Percentiles rank a stretch among this genome's conserved stretches.
These are phyloP conservation scores for Eubasilissa regina DNA, from an alignment of 1,140 invertebrate species.

Conservation along the genomic window DNA sequence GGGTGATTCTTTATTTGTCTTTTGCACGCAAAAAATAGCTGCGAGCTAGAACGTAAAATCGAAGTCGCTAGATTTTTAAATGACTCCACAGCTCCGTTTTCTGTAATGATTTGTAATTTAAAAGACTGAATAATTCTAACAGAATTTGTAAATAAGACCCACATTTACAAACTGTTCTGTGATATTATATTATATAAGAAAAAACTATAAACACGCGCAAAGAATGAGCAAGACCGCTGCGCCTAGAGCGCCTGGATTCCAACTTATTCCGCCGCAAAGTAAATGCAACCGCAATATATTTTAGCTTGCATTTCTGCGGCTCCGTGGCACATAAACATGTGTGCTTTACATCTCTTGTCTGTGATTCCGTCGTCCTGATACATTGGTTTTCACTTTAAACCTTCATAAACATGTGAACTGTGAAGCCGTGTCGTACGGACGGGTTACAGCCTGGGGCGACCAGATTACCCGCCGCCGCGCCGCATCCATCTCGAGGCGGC, in stretches of 20 bases:
- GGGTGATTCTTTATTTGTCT: too few species aligned
- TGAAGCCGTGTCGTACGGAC: constrained; percentile 8
- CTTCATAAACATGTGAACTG: constrained; percentile 3
- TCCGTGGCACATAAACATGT: not conserved
- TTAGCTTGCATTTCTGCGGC: not conserved
- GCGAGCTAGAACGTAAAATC: too few species aligned
- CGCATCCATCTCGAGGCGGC: not conserved
- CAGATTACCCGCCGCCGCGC: not conserved
- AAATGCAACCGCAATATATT: constrained; percentile 1
- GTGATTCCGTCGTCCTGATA: not conserved
- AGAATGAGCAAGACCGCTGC: not conserved
- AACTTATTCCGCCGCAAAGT: not conserved
- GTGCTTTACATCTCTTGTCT: constrained; percentile 20
- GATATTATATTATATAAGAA: too few species aligned
- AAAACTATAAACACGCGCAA: too few species aligned
- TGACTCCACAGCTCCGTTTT: too few species aligned
- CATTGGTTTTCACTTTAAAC: constrained; percentile 25
- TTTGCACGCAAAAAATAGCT: too few species aligned
- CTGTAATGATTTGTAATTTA: too few species aligned
- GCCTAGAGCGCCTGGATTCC: not conserved
- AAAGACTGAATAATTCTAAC: too few species aligned
- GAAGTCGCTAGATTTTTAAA: too few species aligned
- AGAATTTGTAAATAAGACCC: too few species aligned
- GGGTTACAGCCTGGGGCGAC: constrained; percentile 5
- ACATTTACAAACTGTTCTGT: too few species aligned